These are phyloP conservation scores for Lordiphosa fenestrarum DNA, from an alignment of 2,888 invertebrate species.

Conservation along the genomic window DNA sequence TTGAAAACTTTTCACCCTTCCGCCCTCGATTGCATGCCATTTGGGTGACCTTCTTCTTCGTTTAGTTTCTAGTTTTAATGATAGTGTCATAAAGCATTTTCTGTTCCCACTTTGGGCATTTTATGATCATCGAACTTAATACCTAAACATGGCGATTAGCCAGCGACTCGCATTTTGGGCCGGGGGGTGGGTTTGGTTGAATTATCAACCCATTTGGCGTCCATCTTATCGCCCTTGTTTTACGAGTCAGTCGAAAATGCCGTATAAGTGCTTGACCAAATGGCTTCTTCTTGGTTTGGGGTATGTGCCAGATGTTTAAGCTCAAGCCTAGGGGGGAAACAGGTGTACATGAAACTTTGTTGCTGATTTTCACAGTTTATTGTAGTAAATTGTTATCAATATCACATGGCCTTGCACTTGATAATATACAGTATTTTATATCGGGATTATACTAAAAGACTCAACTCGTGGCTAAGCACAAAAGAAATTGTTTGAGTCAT, in stretches of 20 bases:
- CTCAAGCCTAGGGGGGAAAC: conserved; percentile 4
- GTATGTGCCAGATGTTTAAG: conserved; percentile 20
- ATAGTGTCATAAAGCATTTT: background rate
- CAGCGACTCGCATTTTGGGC: conserved; percentile 16
- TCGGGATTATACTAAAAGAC: too few relatives aligned
- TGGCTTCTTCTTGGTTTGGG: conserved; percentile 8
- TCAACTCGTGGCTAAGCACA: too few relatives aligned
- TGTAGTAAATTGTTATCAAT: conserved; percentile 22
- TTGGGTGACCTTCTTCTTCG: too few relatives aligned
- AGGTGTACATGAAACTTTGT: conserved; percentile 16
- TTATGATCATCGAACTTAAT: background rate
- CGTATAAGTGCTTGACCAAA: conserved; percentile 16
- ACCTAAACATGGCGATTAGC: conserved; percentile 30
- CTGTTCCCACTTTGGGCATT: too few relatives aligned
- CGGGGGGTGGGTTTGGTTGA: conserved; percentile 22
- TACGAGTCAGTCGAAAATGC: conserved; percentile 28
- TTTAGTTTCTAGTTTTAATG: too few relatives aligned
- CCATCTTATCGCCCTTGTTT: conserved; percentile 25
- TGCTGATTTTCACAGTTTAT: conserved; percentile 14
- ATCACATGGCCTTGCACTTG: conserved; percentile 25
- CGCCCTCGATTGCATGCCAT: too few relatives aligned
- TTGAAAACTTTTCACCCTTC: too few relatives aligned
- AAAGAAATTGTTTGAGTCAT: too few relatives aligned
- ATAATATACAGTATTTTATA: conserved; percentile 22
- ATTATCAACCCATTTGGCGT: conserved; percentile 24